Evolutionary conservation across 1,140 invertebrate species (phyloP), one percentile per base, ranked within the genome.

Genomic region (Protaetia brevitarsis): DNA sequence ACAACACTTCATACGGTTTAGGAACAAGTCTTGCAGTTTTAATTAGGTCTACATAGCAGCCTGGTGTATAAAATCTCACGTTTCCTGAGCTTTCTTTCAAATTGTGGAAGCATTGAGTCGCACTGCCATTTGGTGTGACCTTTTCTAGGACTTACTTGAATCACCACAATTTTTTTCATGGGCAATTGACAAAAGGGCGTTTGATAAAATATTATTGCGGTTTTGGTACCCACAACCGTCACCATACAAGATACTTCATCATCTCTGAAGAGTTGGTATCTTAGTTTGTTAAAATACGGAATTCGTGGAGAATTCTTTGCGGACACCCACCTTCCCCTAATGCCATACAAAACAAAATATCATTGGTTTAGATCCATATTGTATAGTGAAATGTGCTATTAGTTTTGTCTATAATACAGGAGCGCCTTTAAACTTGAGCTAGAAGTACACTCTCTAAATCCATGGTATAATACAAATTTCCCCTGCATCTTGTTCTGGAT

Each of bases 331-430:
- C 65, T 72, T 69, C 13, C 63, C 51, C 64, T 78, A 76, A 62
- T 77, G 37, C 76, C 74, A 78, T 30, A 77, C 23, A 70, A 69
- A 77, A 61, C 72, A 76, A 30, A 34, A 64, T 13, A 51, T 74
- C 68, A 2, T 69, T 60, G 27, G 36, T 57, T 66, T 66, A 11
- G 76, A 27, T 67, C 78, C 66, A 68, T 68, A 79, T 30, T 78
- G 37, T 7, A 73, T 77, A 65, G 74, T 79, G 66, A 79, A 79
- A 66, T 79, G 76, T 16, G 74, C 68, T 1, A 41, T 45, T 6
- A 79, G 66, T 69, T 78, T 79, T n/a, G 68, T 76, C 61, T 74
- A 66, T 76, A 76, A 62, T 76, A 76, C 7, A 74, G 36, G 21
- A 66, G 21, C 27, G 63, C 68, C 10, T n/a, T n/a, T n/a, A n/a